Evolutionary conservation across 2,113 vertebrate genomes (phyloP).

Genomic region (Bubo bubo): DNA sequence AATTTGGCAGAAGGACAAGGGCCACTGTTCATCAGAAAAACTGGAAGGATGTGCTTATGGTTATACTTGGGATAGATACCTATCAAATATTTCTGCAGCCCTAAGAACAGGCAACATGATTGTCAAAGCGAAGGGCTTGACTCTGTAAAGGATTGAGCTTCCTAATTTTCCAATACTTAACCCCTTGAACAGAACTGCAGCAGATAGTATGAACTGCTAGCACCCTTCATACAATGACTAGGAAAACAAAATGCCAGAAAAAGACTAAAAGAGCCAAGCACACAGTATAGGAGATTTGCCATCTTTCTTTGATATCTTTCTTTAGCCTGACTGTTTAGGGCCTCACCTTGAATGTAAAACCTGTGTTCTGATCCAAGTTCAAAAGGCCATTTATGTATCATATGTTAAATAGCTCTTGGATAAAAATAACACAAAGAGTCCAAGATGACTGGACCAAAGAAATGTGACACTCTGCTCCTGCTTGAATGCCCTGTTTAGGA

Average conservation of each 20-base stretch:
- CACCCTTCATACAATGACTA: not conserved
- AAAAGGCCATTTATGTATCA: not conserved
- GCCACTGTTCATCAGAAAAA: not conserved
- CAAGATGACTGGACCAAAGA: not conserved
- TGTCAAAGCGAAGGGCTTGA: not conserved
- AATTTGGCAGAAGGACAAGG: not conserved
- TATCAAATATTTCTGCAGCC: not conserved
- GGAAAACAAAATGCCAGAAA: not conserved
- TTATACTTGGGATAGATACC: not conserved
- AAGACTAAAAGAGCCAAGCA: not conserved
- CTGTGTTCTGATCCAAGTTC: not conserved
- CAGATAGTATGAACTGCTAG: not conserved
- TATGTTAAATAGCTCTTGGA: not conserved
- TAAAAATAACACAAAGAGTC: not conserved
- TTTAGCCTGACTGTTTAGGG: not conserved
- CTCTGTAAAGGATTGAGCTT: not conserved
- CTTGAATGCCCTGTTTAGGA: not conserved
- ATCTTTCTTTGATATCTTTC: not conserved
- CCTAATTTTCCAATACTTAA: not conserved
- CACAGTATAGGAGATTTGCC: not conserved
- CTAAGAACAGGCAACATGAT: not conserved
- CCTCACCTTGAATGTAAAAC: not conserved
- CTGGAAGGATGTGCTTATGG: not conserved
- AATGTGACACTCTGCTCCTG: not conserved
- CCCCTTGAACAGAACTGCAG: not conserved